Evolutionary conservation across 2,797 vertebrate genomes (phyloP), one percentile per base, ranked within the genome.

Genomic region (Discoglossus pictus): DNA sequence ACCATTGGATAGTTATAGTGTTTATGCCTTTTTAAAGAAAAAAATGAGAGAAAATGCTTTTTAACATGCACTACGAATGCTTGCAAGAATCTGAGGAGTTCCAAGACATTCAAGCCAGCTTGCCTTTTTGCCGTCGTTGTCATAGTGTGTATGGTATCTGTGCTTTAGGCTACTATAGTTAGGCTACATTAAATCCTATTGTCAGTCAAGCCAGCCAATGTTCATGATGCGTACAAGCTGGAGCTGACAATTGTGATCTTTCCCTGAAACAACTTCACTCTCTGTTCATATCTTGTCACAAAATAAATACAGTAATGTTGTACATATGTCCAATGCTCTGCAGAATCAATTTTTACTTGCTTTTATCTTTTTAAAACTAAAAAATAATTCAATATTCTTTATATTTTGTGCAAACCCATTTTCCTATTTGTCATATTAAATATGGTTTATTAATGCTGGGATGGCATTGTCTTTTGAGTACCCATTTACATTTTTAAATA

Each of bases 141-240:
- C n/a, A n/a, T n/a, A n/a, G n/a, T n/a, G n/a, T 80, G 66, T 79
- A 59, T 71, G 52, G 68, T 64, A 23, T 81, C 74, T 81, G 64
- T 77, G 79, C 84, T 87, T 80, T 81, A 84, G 86, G 83, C 80
- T 80, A 75, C 79, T 79, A 25, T 78, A 72, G 77, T 83, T 82
- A 76, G 66, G 71, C 70, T 69, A 74, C 75, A 77, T 80, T 82
- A 78, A 78, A 79, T 83, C 73, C 84, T 76, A 62, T 76, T 82
- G 83, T 78, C 80, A 80, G 81, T 76, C 77, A 74, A 77, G 42
- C 72, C 74, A 75, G 77, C 62, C 74, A 73, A 76, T 65, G 53
- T 68, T 79, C 72, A 69, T 71, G 76, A 77, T 80, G 75, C 78
- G 68, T 58, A 73, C 0, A 12, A 59, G 42, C 73, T 68, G 68